These are phyloP conservation scores for Ammodytes marinus DNA, from an alignment of 2,113 vertebrate genomes.

Conservation along the genomic window DNA sequence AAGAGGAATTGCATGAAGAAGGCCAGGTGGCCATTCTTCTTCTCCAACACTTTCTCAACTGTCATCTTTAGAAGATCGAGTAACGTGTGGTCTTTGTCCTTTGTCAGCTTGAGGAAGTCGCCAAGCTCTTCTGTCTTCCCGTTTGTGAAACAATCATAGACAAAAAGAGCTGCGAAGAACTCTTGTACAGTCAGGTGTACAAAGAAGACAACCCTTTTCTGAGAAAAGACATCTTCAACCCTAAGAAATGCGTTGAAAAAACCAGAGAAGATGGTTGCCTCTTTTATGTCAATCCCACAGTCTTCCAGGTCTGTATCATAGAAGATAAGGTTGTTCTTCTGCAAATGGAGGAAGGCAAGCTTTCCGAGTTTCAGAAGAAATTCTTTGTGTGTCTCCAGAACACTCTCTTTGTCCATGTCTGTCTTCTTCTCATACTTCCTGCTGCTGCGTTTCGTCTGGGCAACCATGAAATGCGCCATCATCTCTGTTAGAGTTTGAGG, in stretches of 20 bases:
- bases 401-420: not conserved
- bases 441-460: slow-evolving; percentile 42
- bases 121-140: slow-evolving; percentile 26
- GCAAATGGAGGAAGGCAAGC: slow-evolving; percentile 69
- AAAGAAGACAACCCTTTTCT: slow-evolving; percentile 66
- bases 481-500: slow-evolving; percentile 73
- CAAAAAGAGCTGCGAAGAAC: slow-evolving; percentile 74
- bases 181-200: slow-evolving; percentile 74
- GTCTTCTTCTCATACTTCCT: slow-evolving; percentile 32
- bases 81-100: slow-evolving; percentile 35
- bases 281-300: slow-evolving; percentile 33
- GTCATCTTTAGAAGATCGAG: slow-evolving; percentile 61
- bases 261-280: slow-evolving; percentile 37
- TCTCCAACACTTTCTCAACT: slow-evolving; percentile 55
- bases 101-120: slow-evolving; percentile 18
- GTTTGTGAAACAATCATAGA: slow-evolving; percentile 63
- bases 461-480: slow-evolving; percentile 64
- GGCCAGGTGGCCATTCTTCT: slow-evolving; percentile 54
- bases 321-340: slow-evolving; percentile 63
- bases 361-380: slow-evolving; percentile 70
- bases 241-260: slow-evolving; percentile 48
- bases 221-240: slow-evolving; percentile 14
- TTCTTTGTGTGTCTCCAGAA: slow-evolving; percentile 24
- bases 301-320: slow-evolving; percentile 62
- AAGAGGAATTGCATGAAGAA: slow-evolving; percentile 66